Evolutionary conservation across 1,140 invertebrate genomes (phyloP), one percentile per base, ranked within the genome.

Genomic region (Lanistes nyassanus): DNA sequence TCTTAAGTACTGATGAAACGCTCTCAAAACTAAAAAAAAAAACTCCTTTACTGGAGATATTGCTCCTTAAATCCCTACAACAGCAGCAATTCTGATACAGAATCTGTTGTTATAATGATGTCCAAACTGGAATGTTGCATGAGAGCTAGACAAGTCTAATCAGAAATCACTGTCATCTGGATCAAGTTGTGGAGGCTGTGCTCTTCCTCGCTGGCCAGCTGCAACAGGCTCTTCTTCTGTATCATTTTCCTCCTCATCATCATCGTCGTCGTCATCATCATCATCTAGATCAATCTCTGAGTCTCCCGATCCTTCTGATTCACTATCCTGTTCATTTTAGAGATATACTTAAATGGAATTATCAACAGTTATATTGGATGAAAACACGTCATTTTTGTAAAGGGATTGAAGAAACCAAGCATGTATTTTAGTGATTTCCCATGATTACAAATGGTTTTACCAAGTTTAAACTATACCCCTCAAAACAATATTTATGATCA

Each of bases 151-250:
- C 13, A 16, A n/a, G 26, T 16, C 0, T 36, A 56, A 19, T 42
- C 47, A 87, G 53, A 87, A 87, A 73, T 86, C 86, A 81, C 84
- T 87, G 67, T 87, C 86, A 65, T 84, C 81, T n/a, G 80, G 67
- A 34, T 83, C 84, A 56, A 73, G 76, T 56, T 42, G 76, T 65
- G 76, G 76, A 55, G 70, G 79, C 37, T 80, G 79, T 62, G 79
- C 74, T 66, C 81, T 70, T 21, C 76, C 76, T 67, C 78, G 79
- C 16, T 75, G 68, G 26, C 75, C 76, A 0, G 78, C 51, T 47
- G 62, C 53, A 13, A 65, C 71, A 47, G 72, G 75, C 23, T 78
- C 79, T 65, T 83, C 73, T 56, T 77, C 77, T 39, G 76, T 73
- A 67, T 71, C 74, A 66, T 83, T 82, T 55, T 82, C 80, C 73